Conservation (phyloP, 2,113 vertebrate genomes). For the Myrmecophaga tridactyla region DNA sequence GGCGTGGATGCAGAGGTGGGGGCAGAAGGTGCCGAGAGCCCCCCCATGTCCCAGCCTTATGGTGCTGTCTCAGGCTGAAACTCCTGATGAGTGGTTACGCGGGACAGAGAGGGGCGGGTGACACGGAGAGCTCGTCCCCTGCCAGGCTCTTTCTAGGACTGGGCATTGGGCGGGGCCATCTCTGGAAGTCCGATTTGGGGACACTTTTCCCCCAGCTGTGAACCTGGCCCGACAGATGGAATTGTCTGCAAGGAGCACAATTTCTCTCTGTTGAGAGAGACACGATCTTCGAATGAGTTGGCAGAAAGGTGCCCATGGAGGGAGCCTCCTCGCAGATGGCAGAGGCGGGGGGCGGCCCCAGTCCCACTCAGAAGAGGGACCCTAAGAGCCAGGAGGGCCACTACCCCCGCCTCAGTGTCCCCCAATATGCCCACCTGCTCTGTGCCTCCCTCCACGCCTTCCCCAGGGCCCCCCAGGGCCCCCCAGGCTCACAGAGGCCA, state of each 20-base stretch:
- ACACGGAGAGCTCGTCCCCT: fast-evolving
- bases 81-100: too few relatives aligned
- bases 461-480: background rate
- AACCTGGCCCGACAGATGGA: background rate
- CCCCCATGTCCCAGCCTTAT: background rate
- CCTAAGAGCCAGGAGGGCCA: background rate
- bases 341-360: background rate
- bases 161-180: fast-evolving
- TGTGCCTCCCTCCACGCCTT: background rate
- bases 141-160: fast-evolving
- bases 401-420: fast-evolving
- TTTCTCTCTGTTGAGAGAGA: background rate
- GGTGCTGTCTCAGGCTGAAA: too few relatives aligned
- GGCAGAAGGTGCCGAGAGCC: background rate
- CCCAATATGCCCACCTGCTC: background rate
- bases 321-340: background rate
- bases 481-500: background rate
- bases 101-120: fast-evolving
- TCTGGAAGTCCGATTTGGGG: fast-evolving
- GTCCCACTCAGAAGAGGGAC: background rate
- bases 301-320: fast-evolving
- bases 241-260: fast-evolving
- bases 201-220: fast-evolving
- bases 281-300: background rate
- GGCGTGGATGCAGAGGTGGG: too few relatives aligned